These are phyloP conservation scores for Acrocera orbiculus DNA, from an alignment of 2,888 invertebrate genomes.

Conservation along the genomic window DNA sequence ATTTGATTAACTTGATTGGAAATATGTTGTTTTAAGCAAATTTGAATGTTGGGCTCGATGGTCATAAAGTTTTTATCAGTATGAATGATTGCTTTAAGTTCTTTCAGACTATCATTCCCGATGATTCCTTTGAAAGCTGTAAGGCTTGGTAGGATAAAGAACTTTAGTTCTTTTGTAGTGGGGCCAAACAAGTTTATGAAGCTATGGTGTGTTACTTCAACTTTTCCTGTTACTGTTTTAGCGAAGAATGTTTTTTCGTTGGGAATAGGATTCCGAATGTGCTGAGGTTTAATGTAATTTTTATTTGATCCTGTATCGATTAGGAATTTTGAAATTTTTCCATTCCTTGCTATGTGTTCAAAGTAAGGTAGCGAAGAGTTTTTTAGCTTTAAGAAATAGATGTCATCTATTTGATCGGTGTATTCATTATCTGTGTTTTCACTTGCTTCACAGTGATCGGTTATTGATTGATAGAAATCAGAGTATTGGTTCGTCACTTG, in stretches of 20 bases:
- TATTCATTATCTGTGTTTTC: no score
- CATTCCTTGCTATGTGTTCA: conserved; percentile 3
- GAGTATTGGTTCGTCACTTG: no score
- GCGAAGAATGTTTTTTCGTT: conserved; percentile 8
- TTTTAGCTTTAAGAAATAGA: conserved; percentile 11
- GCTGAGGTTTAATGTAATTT: conserved; percentile 5
- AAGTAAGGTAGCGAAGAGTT: conserved; percentile 10
- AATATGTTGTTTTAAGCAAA: neutral
- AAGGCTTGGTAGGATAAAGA: neutral
- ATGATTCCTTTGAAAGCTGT: conserved; percentile 1
- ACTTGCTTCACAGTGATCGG: no score
- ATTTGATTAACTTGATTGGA: conserved; percentile 1
- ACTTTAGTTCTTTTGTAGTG: neutral
- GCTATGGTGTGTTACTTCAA: conserved; percentile 8
- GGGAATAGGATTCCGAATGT: conserved; percentile 5
- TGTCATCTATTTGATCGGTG: neutral
- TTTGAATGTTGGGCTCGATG: neutral
- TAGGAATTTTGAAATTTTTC: conserved; percentile 7
- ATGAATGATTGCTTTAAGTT: neutral
- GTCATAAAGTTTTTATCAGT: conserved; percentile 1
- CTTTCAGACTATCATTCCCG: neutral
- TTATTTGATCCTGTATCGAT: conserved; percentile 8
- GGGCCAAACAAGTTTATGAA: conserved; percentile 7
- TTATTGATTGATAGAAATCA: no score
- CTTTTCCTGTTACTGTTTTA: conserved; percentile 7